Evolutionary conservation across 1,140 invertebrate species (phyloP), one percentile per base, ranked within the genome.

Genomic region (Drosophila ambigua): DNA sequence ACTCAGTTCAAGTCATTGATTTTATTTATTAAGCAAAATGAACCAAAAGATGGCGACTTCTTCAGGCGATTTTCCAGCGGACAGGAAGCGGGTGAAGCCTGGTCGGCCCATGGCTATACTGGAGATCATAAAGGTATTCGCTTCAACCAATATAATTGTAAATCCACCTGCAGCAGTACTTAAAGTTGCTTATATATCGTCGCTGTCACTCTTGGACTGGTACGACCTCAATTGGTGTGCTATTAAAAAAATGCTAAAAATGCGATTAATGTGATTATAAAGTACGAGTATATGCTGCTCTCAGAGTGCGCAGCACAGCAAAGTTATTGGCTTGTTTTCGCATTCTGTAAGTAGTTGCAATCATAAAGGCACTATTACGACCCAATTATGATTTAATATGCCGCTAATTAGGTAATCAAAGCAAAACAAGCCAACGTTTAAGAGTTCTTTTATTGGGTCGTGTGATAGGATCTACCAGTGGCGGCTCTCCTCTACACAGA

Each of bases 341-440:
- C 59, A 71, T 67, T 67, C 54, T 67, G 48, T 48, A 67, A 57
- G 74, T 66, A 50, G 50, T 58, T 81, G 39, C 49, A 60, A 49
- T 48, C 59, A 66, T 66, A 74, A 74, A 67, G 75, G 23, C 26
- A 39, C 61, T 78, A 77, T 82, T 67, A 87, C 68, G 78, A 65
- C 67, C 84, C 54, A 78, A 85, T 85, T 82, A 87, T 81, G 69
- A 72, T 75, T 72, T 82, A 72, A 82, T 82, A 62, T 72, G 78
- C 68, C 64, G 48, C 60, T 85, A 82, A 85, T 87, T 87, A 64
- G 78, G 54, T 71, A 71, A 78, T 62, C 73, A 65, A 74, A 66
- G 77, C 61, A 74, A 69, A 69, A 61, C 43, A 46, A 57, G 26
- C 44, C 45, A 8, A 64, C 59, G 52, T 31, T 58, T 69, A 39